These are phyloP conservation scores for Gobius niger DNA, from an alignment of 2,113 vertebrate genomes.

Conservation along the genomic window DNA sequence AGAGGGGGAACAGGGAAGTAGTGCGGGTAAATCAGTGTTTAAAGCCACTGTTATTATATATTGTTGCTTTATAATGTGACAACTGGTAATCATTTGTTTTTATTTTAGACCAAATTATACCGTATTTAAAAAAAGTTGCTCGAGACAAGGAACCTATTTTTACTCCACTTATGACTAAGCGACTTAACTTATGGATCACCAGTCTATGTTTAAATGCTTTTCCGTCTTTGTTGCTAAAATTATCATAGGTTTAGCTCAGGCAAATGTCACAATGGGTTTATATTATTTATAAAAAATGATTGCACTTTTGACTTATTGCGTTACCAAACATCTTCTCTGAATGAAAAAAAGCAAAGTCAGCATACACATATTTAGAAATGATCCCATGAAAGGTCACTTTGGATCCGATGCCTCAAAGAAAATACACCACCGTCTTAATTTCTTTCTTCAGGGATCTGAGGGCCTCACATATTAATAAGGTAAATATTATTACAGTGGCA, in stretches of 20 bases:
- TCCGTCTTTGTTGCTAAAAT: neutral
- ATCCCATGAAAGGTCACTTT: neutral
- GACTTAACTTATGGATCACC: neutral
- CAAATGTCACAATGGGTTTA: neutral
- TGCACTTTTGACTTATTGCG: neutral
- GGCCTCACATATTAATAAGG: neutral
- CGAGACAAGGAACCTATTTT: neutral
- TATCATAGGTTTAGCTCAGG: neutral
- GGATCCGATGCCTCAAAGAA: neutral
- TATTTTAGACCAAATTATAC: neutral
- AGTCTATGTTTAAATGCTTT: neutral
- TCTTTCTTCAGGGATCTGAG: neutral
- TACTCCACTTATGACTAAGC: neutral
- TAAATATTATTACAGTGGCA: conserved; percentile 15
- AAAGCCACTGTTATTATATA: neutral
- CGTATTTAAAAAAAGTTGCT: neutral
- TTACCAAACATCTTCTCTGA: neutral
- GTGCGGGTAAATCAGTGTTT: neutral
- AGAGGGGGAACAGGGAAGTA: neutral
- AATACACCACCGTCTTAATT: neutral
- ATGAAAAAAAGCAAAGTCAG: neutral
- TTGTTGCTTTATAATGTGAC: neutral
- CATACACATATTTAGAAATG: neutral
- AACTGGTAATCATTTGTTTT: neutral
- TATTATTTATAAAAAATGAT: neutral